Base-by-base conservation (phyloP, 2,888 invertebrate species). In the Clitarchus hookeri region DNA sequence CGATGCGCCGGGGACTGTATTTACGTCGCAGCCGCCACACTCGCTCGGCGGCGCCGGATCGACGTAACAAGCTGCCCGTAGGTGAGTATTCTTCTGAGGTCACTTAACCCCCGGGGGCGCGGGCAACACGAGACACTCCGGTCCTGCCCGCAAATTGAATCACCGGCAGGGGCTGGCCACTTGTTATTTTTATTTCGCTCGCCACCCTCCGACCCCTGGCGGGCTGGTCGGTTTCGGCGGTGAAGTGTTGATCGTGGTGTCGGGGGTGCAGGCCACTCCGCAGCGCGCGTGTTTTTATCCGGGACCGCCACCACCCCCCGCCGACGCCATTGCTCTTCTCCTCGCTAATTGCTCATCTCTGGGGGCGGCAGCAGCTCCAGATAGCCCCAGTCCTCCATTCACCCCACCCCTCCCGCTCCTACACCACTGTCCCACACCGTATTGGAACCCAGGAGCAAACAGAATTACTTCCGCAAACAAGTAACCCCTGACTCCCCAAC, bases 391-490 rank as follows among this genome's bases (percentile, higher is more conserved):
- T 36, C 36, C 36, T 36, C 36, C 36, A 36, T 36, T 36, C 36
- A 36, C 65, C 65, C 65, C 16, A 6, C 23, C n/a, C n/a, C 65
- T 1, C 2, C 19, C 19, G 8, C 65, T 65, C 1, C 65, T 8
- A 48, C 48, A 16, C 48, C 48, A 48, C 48, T 12, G 48, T 48
- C 48, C 48, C n/a, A 4, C 36, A 36, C 53, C 19, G n/a, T 65
- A 65, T 65, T 65, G 65, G 23, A 65, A 65, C 65, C 23, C 65
- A 65, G 65, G 65, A 65, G 65, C 65, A 65, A 65, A 65, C 65
- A 65, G 65, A 65, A n/a, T 65, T 65, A 65, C 65, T 65, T 65
- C 65, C 65, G 65, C 65, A 65, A 65, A 65, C 65, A 65, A 23
- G 11, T 3, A n/a, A 0, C 65, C n/a, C 16, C 65, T 23, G n/a